Conservation (phyloP, 2,113 vertebrate genomes). For the Oryzias melastigma region DNA sequence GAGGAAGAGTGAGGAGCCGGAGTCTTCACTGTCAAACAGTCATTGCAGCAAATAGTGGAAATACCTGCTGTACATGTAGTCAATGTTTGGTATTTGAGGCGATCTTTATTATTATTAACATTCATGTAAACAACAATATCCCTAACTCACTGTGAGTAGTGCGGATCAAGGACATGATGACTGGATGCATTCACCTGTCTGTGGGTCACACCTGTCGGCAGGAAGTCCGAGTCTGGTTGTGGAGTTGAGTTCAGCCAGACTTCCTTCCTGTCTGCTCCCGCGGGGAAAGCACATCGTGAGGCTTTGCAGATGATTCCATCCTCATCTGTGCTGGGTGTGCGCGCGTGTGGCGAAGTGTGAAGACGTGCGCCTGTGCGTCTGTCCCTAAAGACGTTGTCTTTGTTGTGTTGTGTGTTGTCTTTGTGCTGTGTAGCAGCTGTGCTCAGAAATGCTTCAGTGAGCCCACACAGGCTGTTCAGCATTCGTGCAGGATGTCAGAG, state of each 20-base stretch:
- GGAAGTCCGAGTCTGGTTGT: conserved; percentile 39
- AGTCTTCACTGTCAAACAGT: too few species aligned
- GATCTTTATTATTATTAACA: too few species aligned
- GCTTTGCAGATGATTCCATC: conserved; percentile 48
- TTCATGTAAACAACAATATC: too few species aligned
- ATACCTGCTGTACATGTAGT: too few species aligned
- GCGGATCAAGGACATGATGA: neutral
- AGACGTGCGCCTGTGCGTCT: conserved; percentile 37
- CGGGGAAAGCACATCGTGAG: conserved; percentile 26
- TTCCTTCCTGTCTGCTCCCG: conserved; percentile 34
- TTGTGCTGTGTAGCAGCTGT: conserved; percentile 99
- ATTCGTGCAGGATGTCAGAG: conserved; percentile 99
- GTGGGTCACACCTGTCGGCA: conserved; percentile 40
- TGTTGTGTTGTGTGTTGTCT: conserved; percentile 85
- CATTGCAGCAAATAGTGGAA: too few species aligned
- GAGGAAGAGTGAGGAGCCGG: too few species aligned
- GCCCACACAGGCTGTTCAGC: conserved; percentile 95
- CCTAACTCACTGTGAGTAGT: neutral
- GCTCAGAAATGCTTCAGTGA: conserved; percentile 99
- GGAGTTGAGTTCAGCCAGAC: conserved; percentile 50
- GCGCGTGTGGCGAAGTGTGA: conserved; percentile 39
- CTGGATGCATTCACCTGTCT: neutral
- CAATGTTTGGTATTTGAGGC: too few species aligned
- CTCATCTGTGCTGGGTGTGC: conserved; percentile 47
- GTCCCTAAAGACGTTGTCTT: conserved; percentile 74